Percentiles rank a stretch among this genome's conserved stretches.
Evolutionary conservation across 2,888 invertebrate genomes (phyloP).

Genomic region (Epirrita christyi): DNA sequence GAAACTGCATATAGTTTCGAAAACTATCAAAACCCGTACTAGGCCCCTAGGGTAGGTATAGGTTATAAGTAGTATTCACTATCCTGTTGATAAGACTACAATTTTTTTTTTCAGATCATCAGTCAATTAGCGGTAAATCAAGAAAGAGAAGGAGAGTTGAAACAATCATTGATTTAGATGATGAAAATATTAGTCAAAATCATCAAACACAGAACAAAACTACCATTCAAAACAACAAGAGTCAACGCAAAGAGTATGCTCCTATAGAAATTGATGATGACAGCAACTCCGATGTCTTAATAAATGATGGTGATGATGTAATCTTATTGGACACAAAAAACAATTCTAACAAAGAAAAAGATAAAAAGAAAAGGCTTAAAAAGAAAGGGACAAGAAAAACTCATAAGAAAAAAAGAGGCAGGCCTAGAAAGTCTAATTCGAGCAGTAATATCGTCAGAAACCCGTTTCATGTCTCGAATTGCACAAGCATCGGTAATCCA

Average conservation of each 20-base stretch:
- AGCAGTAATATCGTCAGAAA: background rate
- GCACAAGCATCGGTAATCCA: background rate
- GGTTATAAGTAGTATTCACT: too few relatives aligned
- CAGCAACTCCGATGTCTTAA: slow-evolving; percentile 17
- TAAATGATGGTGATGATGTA: slow-evolving; percentile 12
- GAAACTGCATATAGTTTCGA: too few relatives aligned
- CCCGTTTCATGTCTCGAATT: background rate
- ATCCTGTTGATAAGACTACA: too few relatives aligned
- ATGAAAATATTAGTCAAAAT: slow-evolving; percentile 7
- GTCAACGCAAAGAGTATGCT: slow-evolving; percentile 5
- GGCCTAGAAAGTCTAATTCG: background rate
- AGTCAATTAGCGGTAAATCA: slow-evolving; percentile 21
- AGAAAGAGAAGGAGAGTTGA: slow-evolving; percentile 40
- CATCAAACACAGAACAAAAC: background rate
- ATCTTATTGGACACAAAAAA: slow-evolving; percentile 20
- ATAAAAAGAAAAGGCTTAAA: background rate
- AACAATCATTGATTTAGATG: slow-evolving; percentile 42
- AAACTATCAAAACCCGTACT: too few relatives aligned
- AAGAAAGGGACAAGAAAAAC: background rate
- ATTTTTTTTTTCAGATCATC: slow-evolving; percentile 11
- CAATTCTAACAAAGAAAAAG: slow-evolving; percentile 22
- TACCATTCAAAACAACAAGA: too few relatives aligned
- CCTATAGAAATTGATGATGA: slow-evolving; percentile 37
- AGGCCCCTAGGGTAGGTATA: too few relatives aligned
- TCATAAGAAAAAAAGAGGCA: background rate